Evolutionary conservation across 2,113 vertebrate genomes (phyloP).

Genomic region (Notothenia coriiceps): DNA sequence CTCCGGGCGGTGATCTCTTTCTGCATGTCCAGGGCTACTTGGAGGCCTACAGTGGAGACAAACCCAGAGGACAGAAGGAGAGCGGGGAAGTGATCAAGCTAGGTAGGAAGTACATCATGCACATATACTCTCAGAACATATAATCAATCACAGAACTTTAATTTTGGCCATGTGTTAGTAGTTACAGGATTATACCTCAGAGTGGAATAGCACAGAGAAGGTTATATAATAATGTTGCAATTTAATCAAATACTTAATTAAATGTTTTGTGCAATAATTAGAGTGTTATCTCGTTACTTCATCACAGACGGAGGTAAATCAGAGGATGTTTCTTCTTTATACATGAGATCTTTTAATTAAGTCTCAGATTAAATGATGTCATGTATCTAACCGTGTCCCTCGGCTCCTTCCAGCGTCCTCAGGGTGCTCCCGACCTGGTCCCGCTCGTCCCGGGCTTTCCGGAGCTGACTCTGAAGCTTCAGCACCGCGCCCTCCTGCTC

Average conservation of each 20-base stretch:
- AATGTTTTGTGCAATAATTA: background rate
- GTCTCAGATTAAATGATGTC: slow-evolving; percentile 4
- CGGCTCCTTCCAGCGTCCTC: slow-evolving; percentile 82
- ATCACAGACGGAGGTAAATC: background rate
- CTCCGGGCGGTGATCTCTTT: slow-evolving; percentile 88
- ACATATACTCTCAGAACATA: background rate
- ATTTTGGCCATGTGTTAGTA: background rate
- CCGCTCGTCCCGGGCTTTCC: slow-evolving; percentile 76
- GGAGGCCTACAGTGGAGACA: slow-evolving; percentile 80
- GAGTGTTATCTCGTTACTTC: slow-evolving; percentile 5
- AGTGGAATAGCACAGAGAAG: background rate
- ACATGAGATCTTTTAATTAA: slow-evolving; percentile 32
- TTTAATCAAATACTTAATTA: background rate
- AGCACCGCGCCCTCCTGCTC: slow-evolving; percentile 82
- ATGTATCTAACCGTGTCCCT: slow-evolving; percentile 84
- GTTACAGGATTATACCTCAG: background rate
- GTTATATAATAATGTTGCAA: background rate
- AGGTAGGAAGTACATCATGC: background rate
- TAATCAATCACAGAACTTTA: slow-evolving; percentile 6
- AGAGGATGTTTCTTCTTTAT: slow-evolving; percentile 28
- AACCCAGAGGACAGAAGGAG: background rate
- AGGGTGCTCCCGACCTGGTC: slow-evolving; percentile 83
- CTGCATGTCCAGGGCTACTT: slow-evolving; percentile 89
- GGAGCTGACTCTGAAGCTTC: slow-evolving; percentile 84
- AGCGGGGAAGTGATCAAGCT: background rate